A percentile compares a stretch with the other conserved stretches of the same genome.
Conservation (phyloP, 2,888 invertebrate genomes). For the Noctua comes region DNA sequence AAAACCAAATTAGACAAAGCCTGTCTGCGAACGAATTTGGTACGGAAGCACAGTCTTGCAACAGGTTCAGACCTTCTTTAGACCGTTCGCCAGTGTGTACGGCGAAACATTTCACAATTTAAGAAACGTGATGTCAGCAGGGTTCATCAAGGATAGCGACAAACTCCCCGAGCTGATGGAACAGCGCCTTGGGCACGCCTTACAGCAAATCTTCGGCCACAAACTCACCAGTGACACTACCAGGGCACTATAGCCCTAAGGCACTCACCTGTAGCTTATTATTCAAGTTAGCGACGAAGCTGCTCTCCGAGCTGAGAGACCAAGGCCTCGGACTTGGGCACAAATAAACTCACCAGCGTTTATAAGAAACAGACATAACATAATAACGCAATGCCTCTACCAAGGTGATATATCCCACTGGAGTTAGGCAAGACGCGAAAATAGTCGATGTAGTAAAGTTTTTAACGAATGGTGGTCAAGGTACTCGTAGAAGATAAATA, state of each 20-base stretch:
- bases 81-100: too few relatives aligned
- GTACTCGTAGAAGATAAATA: not conserved
- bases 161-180: slow-evolving; percentile 93
- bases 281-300: slow-evolving; percentile 93
- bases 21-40: not conserved
- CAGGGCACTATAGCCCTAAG: not conserved
- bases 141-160: slow-evolving; percentile 86
- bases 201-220: slow-evolving; percentile 93
- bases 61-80: not conserved
- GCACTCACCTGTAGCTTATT: slow-evolving; percentile 87
- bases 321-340: not conserved
- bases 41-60: not conserved
- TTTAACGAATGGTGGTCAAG: not conserved
- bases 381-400: not conserved
- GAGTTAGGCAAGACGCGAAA: not conserved
- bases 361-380: not conserved
- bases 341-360: not conserved
- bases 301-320: slow-evolving; percentile 93
- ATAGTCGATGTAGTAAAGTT: not conserved
- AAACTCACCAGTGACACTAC: slow-evolving; percentile 87
- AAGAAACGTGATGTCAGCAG: too few relatives aligned
- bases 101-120: too few relatives aligned
- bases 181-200: slow-evolving; percentile 79
- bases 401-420: not conserved
- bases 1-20: too few relatives aligned